These are phyloP conservation scores for Cremastinae sp. DNA, from an alignment of 2,888 invertebrate genomes.

Conservation along the genomic window DNA sequence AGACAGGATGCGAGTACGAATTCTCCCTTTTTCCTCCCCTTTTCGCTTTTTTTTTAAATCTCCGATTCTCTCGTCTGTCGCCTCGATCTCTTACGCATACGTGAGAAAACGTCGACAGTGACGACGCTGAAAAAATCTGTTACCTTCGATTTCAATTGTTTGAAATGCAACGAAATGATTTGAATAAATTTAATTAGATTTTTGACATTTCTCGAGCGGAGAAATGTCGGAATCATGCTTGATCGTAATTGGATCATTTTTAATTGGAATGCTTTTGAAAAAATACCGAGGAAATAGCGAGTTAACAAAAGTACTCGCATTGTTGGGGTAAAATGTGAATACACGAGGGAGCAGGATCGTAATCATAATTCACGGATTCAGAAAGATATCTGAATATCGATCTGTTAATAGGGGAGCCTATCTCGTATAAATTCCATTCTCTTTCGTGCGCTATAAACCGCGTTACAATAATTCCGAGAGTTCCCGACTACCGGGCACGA, in stretches of 20 bases:
- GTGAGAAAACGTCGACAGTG: too few species aligned
- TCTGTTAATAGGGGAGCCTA: conserved; percentile 54
- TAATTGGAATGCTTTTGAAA: too few species aligned
- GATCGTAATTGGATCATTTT: too few species aligned
- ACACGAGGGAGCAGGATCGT: conserved; percentile 8
- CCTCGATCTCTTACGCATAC: conserved; percentile 9
- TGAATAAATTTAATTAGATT: too few species aligned
- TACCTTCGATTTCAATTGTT: too few species aligned
- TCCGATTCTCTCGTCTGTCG: conserved; percentile 1
- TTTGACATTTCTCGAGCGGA: too few species aligned
- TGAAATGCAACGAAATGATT: too few species aligned
- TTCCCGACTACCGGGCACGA: conserved; percentile 39
- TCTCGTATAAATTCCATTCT: conserved; percentile 56
- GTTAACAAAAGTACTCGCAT: too few species aligned
- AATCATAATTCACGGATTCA: conserved; percentile 49
- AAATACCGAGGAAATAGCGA: too few species aligned
- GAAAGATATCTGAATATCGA: conserved; percentile 47
- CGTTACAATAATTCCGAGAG: conserved; percentile 41
- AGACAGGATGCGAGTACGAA: conserved; percentile 78
- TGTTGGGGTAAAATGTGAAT: not conserved
- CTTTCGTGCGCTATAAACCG: conserved; percentile 30
- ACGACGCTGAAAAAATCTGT: too few species aligned
- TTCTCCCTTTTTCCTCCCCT: conserved; percentile 62
- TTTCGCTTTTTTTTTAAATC: conserved; percentile 24
- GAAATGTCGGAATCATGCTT: too few species aligned